phyloP scores from a whole-genome alignment of 2,113 vertebrate species.

The Siphamia tubifer region DNA sequence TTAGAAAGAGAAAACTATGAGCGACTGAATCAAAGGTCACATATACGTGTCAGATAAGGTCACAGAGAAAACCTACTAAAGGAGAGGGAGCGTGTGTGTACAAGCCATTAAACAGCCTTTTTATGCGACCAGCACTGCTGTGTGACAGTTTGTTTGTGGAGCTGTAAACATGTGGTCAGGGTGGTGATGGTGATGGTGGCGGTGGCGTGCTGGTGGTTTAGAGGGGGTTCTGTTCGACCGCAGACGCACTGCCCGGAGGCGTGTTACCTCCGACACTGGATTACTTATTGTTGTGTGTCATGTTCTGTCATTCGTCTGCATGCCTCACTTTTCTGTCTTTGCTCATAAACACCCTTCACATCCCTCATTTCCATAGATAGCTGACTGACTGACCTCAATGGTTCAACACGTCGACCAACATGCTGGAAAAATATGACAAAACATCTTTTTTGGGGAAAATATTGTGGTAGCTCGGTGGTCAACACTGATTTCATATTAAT shows the following conservation, averaged over 20 bases:
- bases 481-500: no score
- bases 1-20: neutral
- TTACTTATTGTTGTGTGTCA: conserved; percentile 44
- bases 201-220: conserved; percentile 20
- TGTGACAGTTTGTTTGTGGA: conserved; percentile 58
- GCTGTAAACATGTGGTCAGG: conserved; percentile 47
- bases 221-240: neutral
- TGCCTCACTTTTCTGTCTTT: conserved; percentile 4
- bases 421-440: no score
- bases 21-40: neutral
- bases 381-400: neutral
- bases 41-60: neutral
- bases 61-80: neutral
- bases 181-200: conserved; percentile 15
- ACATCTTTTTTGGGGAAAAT: no score
- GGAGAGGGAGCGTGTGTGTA: neutral
- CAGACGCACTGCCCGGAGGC: conserved; percentile 21
- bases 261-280: conserved; percentile 40
- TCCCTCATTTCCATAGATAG: neutral
- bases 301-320: conserved; percentile 43
- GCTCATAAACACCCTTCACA: neutral
- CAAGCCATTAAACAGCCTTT: neutral
- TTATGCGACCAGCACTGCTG: neutral
- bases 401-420: neutral
- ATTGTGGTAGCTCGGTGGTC: no score